Evolutionary conservation across 2,888 invertebrate genomes (phyloP).

Genomic region (Microdon myrmicae): DNA sequence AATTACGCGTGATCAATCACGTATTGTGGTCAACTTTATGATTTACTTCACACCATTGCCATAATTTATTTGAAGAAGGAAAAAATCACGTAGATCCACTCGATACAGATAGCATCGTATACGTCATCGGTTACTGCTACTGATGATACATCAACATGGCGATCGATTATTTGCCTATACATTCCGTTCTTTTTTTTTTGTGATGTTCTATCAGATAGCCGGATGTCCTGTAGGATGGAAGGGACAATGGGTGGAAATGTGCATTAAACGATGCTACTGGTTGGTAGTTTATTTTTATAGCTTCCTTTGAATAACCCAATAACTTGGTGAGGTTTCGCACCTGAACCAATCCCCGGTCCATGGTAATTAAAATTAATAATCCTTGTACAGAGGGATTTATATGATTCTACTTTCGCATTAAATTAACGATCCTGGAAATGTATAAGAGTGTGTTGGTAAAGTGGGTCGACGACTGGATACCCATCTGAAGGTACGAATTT

Average conservation of each 20-base stretch:
- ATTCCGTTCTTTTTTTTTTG: neutral
- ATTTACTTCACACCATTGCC: conserved; percentile 6
- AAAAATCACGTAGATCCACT: conserved; percentile 19
- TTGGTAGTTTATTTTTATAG: conserved; percentile 34
- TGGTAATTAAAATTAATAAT: conserved; percentile 64
- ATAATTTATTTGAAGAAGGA: conserved; percentile 13
- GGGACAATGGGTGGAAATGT: neutral
- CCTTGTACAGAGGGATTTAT: conserved; percentile 57
- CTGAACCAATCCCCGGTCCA: conserved; percentile 16
- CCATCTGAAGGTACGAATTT: conserved; percentile 33
- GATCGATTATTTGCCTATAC: conserved; percentile 5
- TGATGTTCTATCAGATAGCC: conserved; percentile 3
- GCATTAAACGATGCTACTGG: neutral
- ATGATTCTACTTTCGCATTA: conserved; percentile 51
- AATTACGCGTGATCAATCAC: conserved; percentile 42
- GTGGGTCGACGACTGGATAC: conserved; percentile 3
- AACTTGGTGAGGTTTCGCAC: conserved; percentile 27
- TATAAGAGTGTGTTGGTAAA: conserved; percentile 29
- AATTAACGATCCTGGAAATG: conserved; percentile 50
- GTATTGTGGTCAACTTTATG: conserved; percentile 36
- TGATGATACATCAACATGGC: conserved; percentile 21
- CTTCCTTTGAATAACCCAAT: conserved; percentile 14
- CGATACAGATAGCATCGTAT: conserved; percentile 6
- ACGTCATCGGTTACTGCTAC: conserved; percentile 31
- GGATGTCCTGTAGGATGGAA: conserved; percentile 12